Base-by-base conservation (phyloP, 92 coral and sea anemone species). In the Plumapathes pennacea region DNA sequence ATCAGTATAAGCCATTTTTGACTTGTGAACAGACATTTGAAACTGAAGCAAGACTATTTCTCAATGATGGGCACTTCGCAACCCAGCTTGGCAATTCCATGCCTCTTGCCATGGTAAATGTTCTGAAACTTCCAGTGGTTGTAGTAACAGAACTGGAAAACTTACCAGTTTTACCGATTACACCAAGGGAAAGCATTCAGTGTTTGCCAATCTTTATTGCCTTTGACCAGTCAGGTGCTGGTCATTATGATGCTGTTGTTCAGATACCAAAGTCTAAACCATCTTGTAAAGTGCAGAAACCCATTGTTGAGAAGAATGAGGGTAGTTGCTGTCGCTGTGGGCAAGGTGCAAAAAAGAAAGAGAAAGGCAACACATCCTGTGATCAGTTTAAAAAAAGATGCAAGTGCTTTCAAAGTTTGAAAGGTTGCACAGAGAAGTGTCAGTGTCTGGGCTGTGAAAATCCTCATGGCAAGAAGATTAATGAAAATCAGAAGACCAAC, bases 21-120 rank as follows among this genome's bases (percentile, higher is more conserved):
- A 24, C 34, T 2, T 40, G 28, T 54, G 46, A 25, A 24, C 46
- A 62, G 32, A 4, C 49, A 32, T 46, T 82, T 7, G 47, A 69
- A 11, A 14, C 7, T 13, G 69, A 82, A 55, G 83, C 80, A 55
- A 30, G 46, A 17, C 14, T 28, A 39, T 82, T 75, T 49, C 55
- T 68, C 2, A 60, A 54, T 40, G 66, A 72, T 55, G 89, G 83
- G 15, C 55, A 74, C 46, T 75, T 81, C 56, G 69, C 64, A 15
- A 20, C 54, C 2, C 79, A 82, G 28, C 43, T 75, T 3, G 85
- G 85, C 14, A 78, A 78, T 55, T 52, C 66, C 9, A 78, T 78
- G 78, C 78, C 78, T 23, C 72, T 81, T 8, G 88, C 77, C 18
- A 60, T 76, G 68, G 74, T 76, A 23, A 82, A 75, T 46, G 54